Percentiles rank a stretch among this genome's conserved stretches.
Conservation (phyloP, 1,140 invertebrate genomes). For the Zelostemma sp. region DNA sequence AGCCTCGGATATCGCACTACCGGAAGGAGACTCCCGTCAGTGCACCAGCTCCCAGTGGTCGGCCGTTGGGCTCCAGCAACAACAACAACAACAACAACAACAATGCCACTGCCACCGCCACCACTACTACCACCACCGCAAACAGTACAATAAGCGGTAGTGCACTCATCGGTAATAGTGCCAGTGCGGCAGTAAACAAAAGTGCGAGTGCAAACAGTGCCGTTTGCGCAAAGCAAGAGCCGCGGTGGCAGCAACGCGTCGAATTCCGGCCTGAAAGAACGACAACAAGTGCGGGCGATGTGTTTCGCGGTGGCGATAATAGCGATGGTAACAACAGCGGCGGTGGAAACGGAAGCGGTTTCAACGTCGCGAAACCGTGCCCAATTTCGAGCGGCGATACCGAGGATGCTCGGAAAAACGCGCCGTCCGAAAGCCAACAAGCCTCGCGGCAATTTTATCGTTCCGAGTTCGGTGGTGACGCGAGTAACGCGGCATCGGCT, state of each 20-base stretch:
- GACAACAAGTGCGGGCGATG: slow-evolving; percentile 47
- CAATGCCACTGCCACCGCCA: slow-evolving; percentile 50
- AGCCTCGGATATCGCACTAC: slow-evolving; percentile 85
- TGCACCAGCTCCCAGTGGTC: slow-evolving; percentile 54
- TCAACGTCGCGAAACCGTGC: slow-evolving; percentile 33
- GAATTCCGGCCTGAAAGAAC: slow-evolving; percentile 54
- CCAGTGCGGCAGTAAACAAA: slow-evolving; percentile 17
- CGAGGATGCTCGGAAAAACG: slow-evolving; percentile 47
- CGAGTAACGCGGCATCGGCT: too few relatives aligned
- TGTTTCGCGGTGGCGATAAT: too few relatives aligned
- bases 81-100: slow-evolving; percentile 25
- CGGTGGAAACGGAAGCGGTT: too few relatives aligned
- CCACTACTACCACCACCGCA: slow-evolving; percentile 43
- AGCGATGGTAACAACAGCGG: too few relatives aligned
- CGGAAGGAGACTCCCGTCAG: slow-evolving; percentile 69
- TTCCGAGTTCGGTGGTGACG: too few relatives aligned
- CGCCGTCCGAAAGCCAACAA: slow-evolving; percentile 12
- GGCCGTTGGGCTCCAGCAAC: slow-evolving; percentile 51
- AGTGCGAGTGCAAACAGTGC: slow-evolving; percentile 50
- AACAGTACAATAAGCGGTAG: slow-evolving; percentile 18
- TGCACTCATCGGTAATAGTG: slow-evolving; percentile 45
- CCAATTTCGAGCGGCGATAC: slow-evolving; percentile 55
- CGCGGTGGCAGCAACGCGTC: slow-evolving; percentile 35
- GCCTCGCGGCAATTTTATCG: not conserved
- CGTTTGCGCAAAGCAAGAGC: slow-evolving; percentile 38